Conservation (phyloP, 2,113 vertebrate genomes). For the Nothobranchius kuhntae region DNA sequence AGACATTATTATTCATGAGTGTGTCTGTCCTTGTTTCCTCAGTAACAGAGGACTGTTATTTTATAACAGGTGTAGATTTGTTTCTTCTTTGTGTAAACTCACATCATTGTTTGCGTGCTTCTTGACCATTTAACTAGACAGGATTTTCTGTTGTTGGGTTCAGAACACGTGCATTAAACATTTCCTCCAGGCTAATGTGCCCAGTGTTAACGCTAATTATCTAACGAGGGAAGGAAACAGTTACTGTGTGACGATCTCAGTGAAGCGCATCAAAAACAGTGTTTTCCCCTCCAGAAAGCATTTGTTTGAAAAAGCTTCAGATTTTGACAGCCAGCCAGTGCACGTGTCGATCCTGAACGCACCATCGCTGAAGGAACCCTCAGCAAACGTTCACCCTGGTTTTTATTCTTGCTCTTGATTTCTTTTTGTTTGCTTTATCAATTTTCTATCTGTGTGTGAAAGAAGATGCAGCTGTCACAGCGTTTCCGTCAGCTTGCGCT, state of each 20-base stretch:
- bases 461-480: slow-evolving; percentile 18
- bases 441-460: slow-evolving; percentile 1
- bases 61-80: neutral
- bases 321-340: slow-evolving; percentile 21
- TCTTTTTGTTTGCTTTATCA: neutral
- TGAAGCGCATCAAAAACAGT: slow-evolving; percentile 16
- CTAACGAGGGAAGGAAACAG: slow-evolving; percentile 11
- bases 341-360: neutral
- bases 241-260: slow-evolving; percentile 8
- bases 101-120: slow-evolving; percentile 11
- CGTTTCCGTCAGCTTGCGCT: neutral
- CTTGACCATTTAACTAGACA: slow-evolving; percentile 1
- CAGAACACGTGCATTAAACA: slow-evolving; percentile 35
- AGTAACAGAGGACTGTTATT: slow-evolving; percentile 17
- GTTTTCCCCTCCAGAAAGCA: slow-evolving; percentile 1
- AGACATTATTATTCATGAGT: slow-evolving; percentile 46
- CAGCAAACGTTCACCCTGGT: neutral
- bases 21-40: slow-evolving; percentile 17
- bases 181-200: slow-evolving; percentile 20
- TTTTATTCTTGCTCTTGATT: neutral
- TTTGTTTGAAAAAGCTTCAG: neutral
- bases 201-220: slow-evolving; percentile 30
- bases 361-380: slow-evolving; percentile 2
- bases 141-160: slow-evolving; percentile 8
- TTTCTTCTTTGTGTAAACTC: slow-evolving; percentile 11